Conservation (phyloP, 2,797 vertebrate genomes). For the Microchirus variegatus region DNA sequence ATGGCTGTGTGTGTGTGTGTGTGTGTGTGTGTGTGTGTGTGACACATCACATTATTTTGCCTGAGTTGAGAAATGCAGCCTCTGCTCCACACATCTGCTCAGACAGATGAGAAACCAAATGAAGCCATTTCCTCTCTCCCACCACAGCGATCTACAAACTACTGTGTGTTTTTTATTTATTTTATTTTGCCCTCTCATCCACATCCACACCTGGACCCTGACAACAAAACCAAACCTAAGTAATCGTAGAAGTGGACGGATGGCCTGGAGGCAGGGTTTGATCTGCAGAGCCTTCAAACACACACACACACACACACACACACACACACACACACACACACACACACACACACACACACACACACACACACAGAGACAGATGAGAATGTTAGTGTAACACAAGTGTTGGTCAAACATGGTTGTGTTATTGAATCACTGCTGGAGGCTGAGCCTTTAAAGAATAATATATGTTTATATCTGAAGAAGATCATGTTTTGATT, state of each 20-base stretch:
- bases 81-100: constrained; percentile 52
- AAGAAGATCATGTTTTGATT: too few relatives aligned
- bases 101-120: constrained; percentile 51
- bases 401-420: too few relatives aligned
- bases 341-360: too few relatives aligned
- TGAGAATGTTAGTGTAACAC: too few relatives aligned
- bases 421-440: too few relatives aligned
- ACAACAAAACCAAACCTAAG: constrained; percentile 22
- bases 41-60: constrained; percentile 59
- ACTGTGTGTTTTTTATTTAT: constrained; percentile 12
- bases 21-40: constrained; percentile 18
- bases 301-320: too few relatives aligned
- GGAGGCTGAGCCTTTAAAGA: too few relatives aligned
- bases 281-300: background rate
- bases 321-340: too few relatives aligned
- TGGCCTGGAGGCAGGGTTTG: background rate
- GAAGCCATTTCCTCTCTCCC: constrained; percentile 37
- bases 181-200: constrained; percentile 18
- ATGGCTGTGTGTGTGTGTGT: constrained; percentile 22
- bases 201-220: constrained; percentile 19
- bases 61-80: constrained; percentile 58
- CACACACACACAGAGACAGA: too few relatives aligned
- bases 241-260: background rate
- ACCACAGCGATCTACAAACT: constrained; percentile 33
- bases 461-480: too few relatives aligned